Conservation (phyloP, 2,113 vertebrate genomes). For the Azemiops feae region DNA sequence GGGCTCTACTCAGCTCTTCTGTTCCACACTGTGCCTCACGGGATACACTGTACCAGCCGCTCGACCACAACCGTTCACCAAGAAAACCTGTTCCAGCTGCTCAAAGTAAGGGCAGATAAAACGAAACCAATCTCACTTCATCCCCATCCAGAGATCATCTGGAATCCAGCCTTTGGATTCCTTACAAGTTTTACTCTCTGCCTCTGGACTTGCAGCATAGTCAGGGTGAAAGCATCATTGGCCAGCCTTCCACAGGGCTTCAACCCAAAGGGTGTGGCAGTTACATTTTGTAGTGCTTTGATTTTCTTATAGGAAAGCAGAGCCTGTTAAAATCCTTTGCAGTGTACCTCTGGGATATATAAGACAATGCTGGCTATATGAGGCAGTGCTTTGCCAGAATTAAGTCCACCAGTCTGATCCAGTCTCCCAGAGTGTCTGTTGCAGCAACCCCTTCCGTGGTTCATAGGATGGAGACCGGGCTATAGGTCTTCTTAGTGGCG, state of each 20-base stretch:
- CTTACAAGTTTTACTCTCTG: neutral
- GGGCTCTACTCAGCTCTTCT: conserved; percentile 91
- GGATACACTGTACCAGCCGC: conserved; percentile 81
- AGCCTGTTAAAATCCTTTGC: neutral
- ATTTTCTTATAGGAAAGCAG: neutral
- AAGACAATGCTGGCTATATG: neutral
- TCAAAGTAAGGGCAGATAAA: conserved; percentile 79
- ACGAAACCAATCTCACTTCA: neutral
- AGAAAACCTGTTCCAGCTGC: conserved; percentile 87
- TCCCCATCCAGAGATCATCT: neutral
- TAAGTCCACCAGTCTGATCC: neutral
- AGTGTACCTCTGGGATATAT: neutral
- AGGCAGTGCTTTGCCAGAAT: neutral
- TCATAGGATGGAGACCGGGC: neutral
- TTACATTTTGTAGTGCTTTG: neutral
- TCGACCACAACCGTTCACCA: conserved; percentile 67
- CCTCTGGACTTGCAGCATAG: neutral
- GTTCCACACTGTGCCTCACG: conserved; percentile 91
- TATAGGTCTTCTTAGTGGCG: neutral
- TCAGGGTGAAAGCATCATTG: neutral
- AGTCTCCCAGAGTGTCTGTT: neutral
- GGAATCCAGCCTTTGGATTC: neutral
- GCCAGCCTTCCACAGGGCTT: too few species aligned
- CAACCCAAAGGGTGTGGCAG: neutral
- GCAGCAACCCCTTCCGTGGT: neutral